Evolutionary conservation across 2,888 invertebrate species (phyloP).

Genomic region (Spodoptera picta): DNA sequence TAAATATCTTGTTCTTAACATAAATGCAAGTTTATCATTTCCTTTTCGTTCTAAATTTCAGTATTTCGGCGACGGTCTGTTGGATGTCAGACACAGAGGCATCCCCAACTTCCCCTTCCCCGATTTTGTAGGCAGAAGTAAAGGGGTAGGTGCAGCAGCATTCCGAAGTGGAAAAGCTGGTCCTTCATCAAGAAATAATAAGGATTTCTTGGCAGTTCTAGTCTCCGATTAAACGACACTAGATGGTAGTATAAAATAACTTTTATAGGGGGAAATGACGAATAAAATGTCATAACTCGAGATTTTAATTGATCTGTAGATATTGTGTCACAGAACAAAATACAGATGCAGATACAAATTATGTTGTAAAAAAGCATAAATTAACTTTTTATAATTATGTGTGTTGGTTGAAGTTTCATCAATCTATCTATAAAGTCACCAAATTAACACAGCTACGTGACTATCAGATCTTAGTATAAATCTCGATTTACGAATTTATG

Average conservation of each 20-base stretch:
- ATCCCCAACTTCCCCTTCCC: slow-evolving; percentile 80
- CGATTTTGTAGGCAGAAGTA: slow-evolving; percentile 68
- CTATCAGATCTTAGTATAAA: too few relatives aligned
- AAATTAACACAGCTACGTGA: too few relatives aligned
- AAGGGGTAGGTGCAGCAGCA: slow-evolving; percentile 73
- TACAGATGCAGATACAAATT: too few relatives aligned
- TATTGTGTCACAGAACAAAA: too few relatives aligned
- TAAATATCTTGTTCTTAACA: too few relatives aligned
- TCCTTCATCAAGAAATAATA: slow-evolving; percentile 59
- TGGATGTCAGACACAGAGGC: slow-evolving; percentile 80
- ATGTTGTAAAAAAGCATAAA: too few relatives aligned
- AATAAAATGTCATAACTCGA: neutral
- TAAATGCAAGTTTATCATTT: too few relatives aligned
- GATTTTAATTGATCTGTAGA: too few relatives aligned
- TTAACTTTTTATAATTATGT: too few relatives aligned
- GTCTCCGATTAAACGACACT: slow-evolving; percentile 70
- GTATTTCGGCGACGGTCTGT: slow-evolving; percentile 75
- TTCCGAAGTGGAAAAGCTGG: slow-evolving; percentile 68
- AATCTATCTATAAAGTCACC: too few relatives aligned
- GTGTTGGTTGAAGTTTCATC: too few relatives aligned
- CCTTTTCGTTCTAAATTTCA: slow-evolving; percentile 58
- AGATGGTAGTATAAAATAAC: neutral
- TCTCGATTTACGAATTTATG: too few relatives aligned
- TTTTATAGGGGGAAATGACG: neutral
- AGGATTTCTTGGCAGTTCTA: slow-evolving; percentile 77